These are phyloP conservation scores for Campopleginae sp. DNA, from an alignment of 2,888 invertebrate genomes.

Conservation along the genomic window DNA sequence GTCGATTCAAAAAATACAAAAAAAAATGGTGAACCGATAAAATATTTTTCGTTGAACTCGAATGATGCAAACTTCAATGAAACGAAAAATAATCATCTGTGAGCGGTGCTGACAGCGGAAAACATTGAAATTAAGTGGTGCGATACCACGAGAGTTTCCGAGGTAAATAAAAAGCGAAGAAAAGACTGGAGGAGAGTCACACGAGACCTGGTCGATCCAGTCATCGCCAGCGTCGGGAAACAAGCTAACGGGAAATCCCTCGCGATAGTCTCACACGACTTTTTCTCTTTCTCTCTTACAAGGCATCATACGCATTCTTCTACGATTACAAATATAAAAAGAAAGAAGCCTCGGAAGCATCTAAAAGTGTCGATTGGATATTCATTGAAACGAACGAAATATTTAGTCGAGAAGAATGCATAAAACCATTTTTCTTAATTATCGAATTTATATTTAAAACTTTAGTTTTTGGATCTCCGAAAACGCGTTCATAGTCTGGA, in stretches of 20 bases:
- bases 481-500: not conserved
- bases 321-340: not conserved
- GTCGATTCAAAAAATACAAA: too few species aligned
- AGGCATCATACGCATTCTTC: not conserved
- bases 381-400: not conserved
- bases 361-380: not conserved
- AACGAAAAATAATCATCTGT: not conserved
- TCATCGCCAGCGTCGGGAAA: slow-evolving; percentile 55
- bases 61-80: too few species aligned
- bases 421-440: not conserved
- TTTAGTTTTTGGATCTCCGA: not conserved
- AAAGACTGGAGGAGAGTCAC: slow-evolving; percentile 20
- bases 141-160: slow-evolving; percentile 41
- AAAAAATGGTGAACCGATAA: too few species aligned
- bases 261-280: slow-evolving; percentile 61
- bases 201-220: slow-evolving; percentile 49
- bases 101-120: slow-evolving; percentile 8
- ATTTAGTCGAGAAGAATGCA: not conserved
- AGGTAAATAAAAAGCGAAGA: slow-evolving; percentile 14
- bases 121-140: not conserved
- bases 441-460: not conserved
- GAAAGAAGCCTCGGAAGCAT: not conserved
- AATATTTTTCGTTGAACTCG: too few species aligned
- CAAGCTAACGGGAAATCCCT: slow-evolving; percentile 66
- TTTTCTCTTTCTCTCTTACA: slow-evolving; percentile 5